Conservation (phyloP, 1,140 invertebrate species). For the Eueides isabella region DNA sequence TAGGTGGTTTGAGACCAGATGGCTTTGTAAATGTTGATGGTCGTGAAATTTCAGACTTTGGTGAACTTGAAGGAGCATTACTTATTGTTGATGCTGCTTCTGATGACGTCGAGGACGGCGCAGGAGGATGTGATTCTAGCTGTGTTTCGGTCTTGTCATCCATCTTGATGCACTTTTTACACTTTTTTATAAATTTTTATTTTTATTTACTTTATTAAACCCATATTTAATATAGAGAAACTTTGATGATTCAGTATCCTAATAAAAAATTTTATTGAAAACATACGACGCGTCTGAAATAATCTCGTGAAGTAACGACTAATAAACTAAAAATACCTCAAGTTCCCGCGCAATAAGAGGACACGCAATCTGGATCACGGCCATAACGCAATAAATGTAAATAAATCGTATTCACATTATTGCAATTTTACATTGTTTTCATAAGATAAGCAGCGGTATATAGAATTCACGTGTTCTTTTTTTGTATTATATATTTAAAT, state of each 20-base stretch:
- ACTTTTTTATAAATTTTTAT: conserved; percentile 46
- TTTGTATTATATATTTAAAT: conserved; percentile 18
- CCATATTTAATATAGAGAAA: conserved; percentile 31
- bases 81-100: conserved; percentile 61
- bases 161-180: conserved; percentile 66
- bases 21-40: conserved; percentile 72
- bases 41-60: conserved; percentile 51
- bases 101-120: conserved; percentile 60
- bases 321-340: conserved; percentile 78
- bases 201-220: conserved; percentile 16
- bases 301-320: conserved; percentile 49
- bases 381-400: conserved; percentile 66
- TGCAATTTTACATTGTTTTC: conserved; percentile 37
- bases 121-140: conserved; percentile 47
- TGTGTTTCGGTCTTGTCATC: conserved; percentile 63
- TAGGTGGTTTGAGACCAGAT: conserved; percentile 84
- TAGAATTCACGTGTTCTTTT: conserved; percentile 29
- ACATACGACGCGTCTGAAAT: conserved; percentile 57
- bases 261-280: conserved; percentile 41
- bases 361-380: conserved; percentile 79
- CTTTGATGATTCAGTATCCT: conserved; percentile 22
- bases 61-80: conserved; percentile 56
- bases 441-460: conserved; percentile 15
- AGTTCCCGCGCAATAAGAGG: conserved; percentile 76
- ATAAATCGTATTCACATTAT: conserved; percentile 44